Conservation (phyloP, 2,797 vertebrate genomes). For the Streptopelia turtur region DNA sequence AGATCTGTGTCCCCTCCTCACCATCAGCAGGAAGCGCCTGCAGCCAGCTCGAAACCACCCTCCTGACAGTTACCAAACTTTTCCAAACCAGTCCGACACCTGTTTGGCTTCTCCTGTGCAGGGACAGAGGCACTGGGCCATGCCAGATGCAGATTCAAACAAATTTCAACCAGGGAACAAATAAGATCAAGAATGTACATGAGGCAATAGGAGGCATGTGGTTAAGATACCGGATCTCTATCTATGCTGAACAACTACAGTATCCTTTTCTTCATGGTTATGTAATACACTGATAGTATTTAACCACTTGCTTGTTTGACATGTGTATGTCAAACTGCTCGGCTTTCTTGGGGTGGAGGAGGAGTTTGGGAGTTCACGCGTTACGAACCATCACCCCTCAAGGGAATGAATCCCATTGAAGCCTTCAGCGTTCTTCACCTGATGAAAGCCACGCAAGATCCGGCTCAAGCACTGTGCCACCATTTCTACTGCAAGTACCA, state of each 20-base stretch:
- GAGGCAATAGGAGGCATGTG: not conserved
- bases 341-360: not conserved
- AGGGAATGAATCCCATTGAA: not conserved
- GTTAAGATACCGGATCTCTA: not conserved
- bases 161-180: not conserved
- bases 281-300: not conserved
- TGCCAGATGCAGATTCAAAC: not conserved
- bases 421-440: fast-evolving
- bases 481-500: fast-evolving
- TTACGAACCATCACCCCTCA: not conserved
- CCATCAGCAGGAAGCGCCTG: not conserved
- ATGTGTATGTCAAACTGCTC: not conserved
- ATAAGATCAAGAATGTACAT: not conserved
- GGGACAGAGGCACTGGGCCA: not conserved
- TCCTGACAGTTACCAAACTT: slow-evolving; percentile 11
- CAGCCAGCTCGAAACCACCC: not conserved
- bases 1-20: no score
- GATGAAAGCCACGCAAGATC: fast-evolving
- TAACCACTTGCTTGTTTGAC: not conserved
- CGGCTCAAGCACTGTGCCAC: not conserved
- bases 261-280: not conserved
- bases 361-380: fast-evolving
- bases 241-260: not conserved
- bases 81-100: not conserved
- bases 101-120: not conserved